Evolutionary conservation across 2,113 vertebrate genomes (phyloP).

Genomic region (Gallinago paraguaiae): DNA sequence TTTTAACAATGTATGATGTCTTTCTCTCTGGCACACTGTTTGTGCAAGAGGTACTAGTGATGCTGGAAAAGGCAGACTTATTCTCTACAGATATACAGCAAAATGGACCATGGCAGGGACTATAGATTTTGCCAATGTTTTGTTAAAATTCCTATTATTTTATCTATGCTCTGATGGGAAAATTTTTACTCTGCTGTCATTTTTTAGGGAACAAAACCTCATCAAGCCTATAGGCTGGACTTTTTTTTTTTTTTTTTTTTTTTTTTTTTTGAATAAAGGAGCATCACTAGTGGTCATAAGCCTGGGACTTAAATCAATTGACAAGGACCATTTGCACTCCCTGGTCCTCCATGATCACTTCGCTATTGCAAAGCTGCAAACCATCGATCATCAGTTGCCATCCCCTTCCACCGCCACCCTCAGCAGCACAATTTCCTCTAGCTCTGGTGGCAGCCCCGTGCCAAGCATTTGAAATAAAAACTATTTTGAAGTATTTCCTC

Average conservation of each 20-base stretch:
- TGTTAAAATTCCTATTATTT: not conserved
- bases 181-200: not conserved
- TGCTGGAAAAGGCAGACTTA: not conserved
- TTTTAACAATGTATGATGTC: not conserved
- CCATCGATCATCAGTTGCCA: rapidly evolving
- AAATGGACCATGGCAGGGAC: not conserved
- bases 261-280: not conserved
- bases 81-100: not conserved
- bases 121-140: not conserved
- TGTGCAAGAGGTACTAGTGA: not conserved
- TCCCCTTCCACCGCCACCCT: not conserved
- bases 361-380: not conserved
- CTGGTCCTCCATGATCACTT: not conserved
- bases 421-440: not conserved
- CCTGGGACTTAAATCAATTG: not conserved
- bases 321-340: not conserved
- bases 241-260: not conserved
- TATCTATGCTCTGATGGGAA: not conserved
- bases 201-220: not conserved
- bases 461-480: not conserved
- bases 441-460: not conserved
- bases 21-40: not conserved
- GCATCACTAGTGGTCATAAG: not conserved
- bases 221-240: not conserved
- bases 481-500: not conserved